Base-by-base conservation (phyloP, 2,113 vertebrate genomes). In the Cryptomyrus ogoouensis region DNA sequence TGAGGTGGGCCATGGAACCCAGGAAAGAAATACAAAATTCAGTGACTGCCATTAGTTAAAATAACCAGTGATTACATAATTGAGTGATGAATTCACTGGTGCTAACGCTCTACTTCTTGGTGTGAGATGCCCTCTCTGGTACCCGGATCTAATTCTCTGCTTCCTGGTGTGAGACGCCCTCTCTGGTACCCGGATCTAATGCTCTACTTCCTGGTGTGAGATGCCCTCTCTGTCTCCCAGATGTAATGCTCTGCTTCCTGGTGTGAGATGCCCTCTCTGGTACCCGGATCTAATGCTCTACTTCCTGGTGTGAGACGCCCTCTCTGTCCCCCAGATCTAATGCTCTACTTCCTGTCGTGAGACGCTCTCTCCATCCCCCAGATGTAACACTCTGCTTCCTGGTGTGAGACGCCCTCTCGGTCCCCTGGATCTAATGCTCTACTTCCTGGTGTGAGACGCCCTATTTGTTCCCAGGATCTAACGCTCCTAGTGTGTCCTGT, bases 271-370 rank as follows among this genome's bases (percentile, higher is more conserved):
- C 27, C 27, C 27, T 42, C 10, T n/a, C 31, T n/a, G n/a, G n/a
- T n/a, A n/a, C 52, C 31, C 52, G 98, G 98, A 98, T 99, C 92
- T 98, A 99, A 89, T 98, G 97, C 31, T 99, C 70, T 35, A 0
- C 9, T 35, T 15, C 70, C 70, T 74, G 31, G 31, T 15, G 12
- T 31, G 3, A 4, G 31, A 74, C 0, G 5, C 27, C 3, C 31
- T 35, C 13, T 74, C 66, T 0, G 0, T 10, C 10, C 8, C 7
- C 47, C 47, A 1, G 47, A 49, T 10, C 0, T 10, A 49, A 49
- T 9, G 0, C 47, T 10, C 46, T 46, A 46, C 46, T 46, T 46
- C 7, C 46, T 46, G 46, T 7, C 7, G 7, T 46, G 46, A 46
- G 46, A 46, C 0, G 1, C 7, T 6, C 46, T 46, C 47, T 49